Evolutionary conservation across 2,888 invertebrate species (phyloP).

Genomic region (Cryptus viduatorius): DNA sequence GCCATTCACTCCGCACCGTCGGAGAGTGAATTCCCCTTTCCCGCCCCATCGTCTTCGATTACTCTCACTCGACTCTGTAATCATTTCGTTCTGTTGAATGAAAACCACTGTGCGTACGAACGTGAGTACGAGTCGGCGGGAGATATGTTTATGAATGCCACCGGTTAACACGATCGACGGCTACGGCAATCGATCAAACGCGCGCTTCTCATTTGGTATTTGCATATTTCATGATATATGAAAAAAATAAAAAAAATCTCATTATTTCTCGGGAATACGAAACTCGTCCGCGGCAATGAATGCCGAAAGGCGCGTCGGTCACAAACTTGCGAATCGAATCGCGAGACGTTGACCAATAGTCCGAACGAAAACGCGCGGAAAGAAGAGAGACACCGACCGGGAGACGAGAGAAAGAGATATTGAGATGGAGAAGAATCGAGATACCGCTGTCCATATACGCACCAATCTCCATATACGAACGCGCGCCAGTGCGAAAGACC

Average conservation of each 20-base stretch:
- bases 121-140: conserved; percentile 3
- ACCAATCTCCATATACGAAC: conserved; percentile 27
- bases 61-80: conserved; percentile 1
- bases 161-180: background rate
- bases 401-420: conserved; percentile 30
- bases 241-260: background rate
- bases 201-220: background rate
- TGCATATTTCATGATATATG: background rate
- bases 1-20: background rate
- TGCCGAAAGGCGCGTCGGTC: background rate
- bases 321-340: background rate
- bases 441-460: conserved; percentile 14
- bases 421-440: conserved; percentile 24
- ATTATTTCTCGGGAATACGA: background rate
- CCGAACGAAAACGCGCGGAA: conserved; percentile 17
- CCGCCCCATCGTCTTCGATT: conserved; percentile 23
- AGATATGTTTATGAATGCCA: conserved; percentile 31
- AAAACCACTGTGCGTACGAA: conserved; percentile 21
- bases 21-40: background rate
- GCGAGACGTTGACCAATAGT: conserved; percentile 30
- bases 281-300: background rate
- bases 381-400: conserved; percentile 21
- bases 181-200: background rate
- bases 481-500: conserved; percentile 48
- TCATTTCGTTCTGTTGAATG: conserved; percentile 31